phyloP scores from a whole-genome alignment of 2,113 vertebrate species.

The Otis tarda region DNA sequence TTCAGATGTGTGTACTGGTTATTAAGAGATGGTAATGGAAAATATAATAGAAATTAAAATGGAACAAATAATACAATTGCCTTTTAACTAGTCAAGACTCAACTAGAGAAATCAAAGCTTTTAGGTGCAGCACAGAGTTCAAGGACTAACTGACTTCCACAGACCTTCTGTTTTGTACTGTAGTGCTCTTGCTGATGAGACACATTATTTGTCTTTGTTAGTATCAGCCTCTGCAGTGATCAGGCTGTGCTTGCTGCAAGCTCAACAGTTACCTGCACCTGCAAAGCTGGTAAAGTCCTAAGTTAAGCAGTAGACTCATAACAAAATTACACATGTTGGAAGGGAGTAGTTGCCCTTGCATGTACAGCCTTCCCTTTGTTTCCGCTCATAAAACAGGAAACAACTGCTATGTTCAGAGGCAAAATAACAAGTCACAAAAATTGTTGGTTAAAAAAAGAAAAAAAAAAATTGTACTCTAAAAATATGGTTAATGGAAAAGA shows the following conservation, averaged over 20 bases:
- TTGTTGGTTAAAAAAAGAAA: neutral
- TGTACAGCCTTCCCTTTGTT: neutral
- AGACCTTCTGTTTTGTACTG: neutral
- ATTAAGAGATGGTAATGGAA: neutral
- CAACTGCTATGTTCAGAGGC: neutral
- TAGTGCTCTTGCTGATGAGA: accelerated
- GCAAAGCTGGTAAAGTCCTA: neutral
- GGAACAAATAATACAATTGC: neutral
- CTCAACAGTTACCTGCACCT: neutral
- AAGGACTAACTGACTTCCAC: neutral
- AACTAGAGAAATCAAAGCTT: neutral
- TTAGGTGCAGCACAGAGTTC: neutral
- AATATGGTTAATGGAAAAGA: neutral
- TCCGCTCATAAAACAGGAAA: neutral
- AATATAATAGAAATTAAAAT: neutral
- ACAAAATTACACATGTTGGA: neutral
- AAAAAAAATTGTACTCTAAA: neutral
- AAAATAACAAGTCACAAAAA: neutral
- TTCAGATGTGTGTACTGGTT: accelerated
- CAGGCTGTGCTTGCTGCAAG: neutral
- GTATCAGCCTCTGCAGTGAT: neutral
- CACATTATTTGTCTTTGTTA: accelerated
- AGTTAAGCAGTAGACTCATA: neutral
- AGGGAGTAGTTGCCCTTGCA: neutral
- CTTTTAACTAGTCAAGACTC: neutral